Evolutionary conservation across 2,888 invertebrate genomes (phyloP).

Genomic region (Baronia brevicornis): DNA sequence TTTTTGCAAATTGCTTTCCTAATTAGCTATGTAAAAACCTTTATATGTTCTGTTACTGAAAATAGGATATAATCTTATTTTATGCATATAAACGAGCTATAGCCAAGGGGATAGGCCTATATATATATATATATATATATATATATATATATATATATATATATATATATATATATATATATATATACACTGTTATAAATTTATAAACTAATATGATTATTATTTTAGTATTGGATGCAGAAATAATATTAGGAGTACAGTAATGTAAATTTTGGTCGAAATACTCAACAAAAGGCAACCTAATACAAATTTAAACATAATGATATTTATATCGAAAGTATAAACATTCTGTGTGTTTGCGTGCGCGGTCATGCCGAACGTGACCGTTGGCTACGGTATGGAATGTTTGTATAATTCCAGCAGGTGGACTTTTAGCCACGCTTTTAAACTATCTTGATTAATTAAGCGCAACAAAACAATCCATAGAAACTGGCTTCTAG

Average conservation of each 20-base stretch:
- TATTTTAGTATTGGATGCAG: no score
- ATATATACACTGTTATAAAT: no score
- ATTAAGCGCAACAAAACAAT: slow-evolving; percentile 8
- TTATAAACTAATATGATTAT: no score
- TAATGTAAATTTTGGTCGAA: slow-evolving; percentile 4
- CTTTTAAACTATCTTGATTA: slow-evolving; percentile 14
- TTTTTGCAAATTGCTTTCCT: slow-evolving; percentile 9
- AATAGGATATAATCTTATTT: no score
- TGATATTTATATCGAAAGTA: neutral
- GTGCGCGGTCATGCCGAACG: slow-evolving; percentile 9
- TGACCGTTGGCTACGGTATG: slow-evolving; percentile 17
- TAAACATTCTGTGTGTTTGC: slow-evolving; percentile 7
- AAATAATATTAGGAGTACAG: neutral
- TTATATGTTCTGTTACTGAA: no score
- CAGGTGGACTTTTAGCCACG: slow-evolving; percentile 18
- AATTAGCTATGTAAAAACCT: no score
- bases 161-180: no score
- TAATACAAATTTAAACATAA: slow-evolving; percentile 3
- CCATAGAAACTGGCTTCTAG: neutral
- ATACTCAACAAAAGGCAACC: slow-evolving; percentile 13
- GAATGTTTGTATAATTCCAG: slow-evolving; percentile 16
- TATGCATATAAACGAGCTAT: no score
- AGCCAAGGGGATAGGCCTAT: no score
- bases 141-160: no score
- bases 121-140: no score